Base-by-base conservation (phyloP, 2,797 vertebrate species). In the Myotis findleyi region DNA sequence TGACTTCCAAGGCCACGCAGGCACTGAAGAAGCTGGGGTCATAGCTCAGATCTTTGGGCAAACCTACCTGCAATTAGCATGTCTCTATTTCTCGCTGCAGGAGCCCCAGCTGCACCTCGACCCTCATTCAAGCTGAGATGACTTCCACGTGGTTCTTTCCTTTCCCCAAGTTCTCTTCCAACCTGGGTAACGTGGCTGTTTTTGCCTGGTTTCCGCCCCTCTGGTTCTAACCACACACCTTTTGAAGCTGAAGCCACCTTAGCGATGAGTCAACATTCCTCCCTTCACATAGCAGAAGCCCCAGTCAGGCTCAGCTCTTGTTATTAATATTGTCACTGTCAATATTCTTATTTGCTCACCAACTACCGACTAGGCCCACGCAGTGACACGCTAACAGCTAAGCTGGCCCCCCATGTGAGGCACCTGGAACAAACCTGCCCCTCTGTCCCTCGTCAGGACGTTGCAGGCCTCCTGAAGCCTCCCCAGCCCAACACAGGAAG, bases 131-230 rank as follows among this genome's bases (percentile, higher is more conserved):
- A n/a, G 17, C 21, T 30, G 10, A 66, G 25, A 17, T 5, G 25
- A n/a, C 47, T 79, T 88, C 30, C 30, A 2, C 2, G 0, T 6
- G 33, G n/a, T 57, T 5, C 51, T 93, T 55, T 87, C 38, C 84
- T 93, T 81, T 49, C 33, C 57, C 53, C 73, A 57, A 21, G 33
- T 64, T 59, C 82, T 82, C 64, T 89, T 93, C 53, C 76, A 71
- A 18, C 23, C 84, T 83, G 36, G 4, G 4, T 16, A 27, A 33
- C 30, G 5, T 2, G 16, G 23, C 53, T 57, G 68, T 69, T 53
- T 51, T 69, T 17, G 18, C 25, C 80, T 73, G 36, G 10, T 53
- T 69, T 55, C 10, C 7, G 73, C 47, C 41, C 12, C 62, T 77
- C 47, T 6, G 44, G n/a, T 62, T 89, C 71, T 84, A 84, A 77